Evolutionary conservation across 2,797 vertebrate species (phyloP), one percentile per base, ranked within the genome.

Genomic region (Monodelphis domestica): DNA sequence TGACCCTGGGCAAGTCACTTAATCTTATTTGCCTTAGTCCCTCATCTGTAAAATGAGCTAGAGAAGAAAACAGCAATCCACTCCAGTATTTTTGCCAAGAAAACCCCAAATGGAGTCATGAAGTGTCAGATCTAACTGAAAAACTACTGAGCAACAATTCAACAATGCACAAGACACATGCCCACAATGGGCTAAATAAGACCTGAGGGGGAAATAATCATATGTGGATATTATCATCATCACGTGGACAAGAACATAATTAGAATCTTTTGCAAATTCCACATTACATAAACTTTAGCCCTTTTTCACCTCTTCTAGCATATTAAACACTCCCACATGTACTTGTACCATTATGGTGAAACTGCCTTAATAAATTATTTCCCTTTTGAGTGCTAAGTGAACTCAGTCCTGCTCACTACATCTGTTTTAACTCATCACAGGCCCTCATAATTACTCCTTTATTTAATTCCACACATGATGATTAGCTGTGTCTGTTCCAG

Each of bases 361-460:
- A 94, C 91, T 45, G 91, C 50, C 94, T 33, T 96, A 90, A 91
- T 54, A 90, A 96, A 91, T 87, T 52, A 92, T 91, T 96, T 98
- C 57, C 95, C 93, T 97, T 95, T 91, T 1, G 30, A 96, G 93
- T 90, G 92, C 91, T 59, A 96, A 91, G 90, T 95, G 95, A 95
- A 97, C 97, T 95, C 94, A 97, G 91, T 53, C 95, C 95, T 91
- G 57, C 89, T 93, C 91, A 95, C 94, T 94, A 95, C 93, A 95
- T 97, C 94, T 95, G 93, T 96, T 98, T 96, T 87, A 97, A 97
- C 89, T 97, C 63, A 94, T 97, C 96, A 91, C 95, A 97, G 91
- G 57, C 95, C 90, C 93, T 87, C 93, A 90, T 97, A 98, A 97
- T 98, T 97, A 97, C 96, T 97, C 94, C 96, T 97, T 97, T 97